Conservation (phyloP, 2,113 vertebrate genomes). For the Platichthys flesus region DNA sequence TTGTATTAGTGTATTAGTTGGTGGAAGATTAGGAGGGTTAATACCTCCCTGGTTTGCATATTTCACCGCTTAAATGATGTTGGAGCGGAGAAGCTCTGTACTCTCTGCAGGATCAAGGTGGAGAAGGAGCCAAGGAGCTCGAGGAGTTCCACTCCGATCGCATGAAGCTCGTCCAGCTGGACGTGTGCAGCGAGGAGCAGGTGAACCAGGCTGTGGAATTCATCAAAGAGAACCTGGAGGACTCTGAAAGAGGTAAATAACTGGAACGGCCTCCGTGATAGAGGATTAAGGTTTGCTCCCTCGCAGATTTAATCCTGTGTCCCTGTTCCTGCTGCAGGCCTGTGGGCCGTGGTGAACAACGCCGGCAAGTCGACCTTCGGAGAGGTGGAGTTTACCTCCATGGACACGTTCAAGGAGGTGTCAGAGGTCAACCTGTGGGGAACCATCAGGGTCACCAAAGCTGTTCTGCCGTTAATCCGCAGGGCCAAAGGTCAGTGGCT, state of each 20-base stretch:
- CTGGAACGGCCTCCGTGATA: background rate
- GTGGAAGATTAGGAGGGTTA: background rate
- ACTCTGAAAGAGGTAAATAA: constrained; percentile 80
- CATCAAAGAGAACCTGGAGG: constrained; percentile 79
- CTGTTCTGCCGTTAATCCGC: constrained; percentile 87
- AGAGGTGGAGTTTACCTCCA: constrained; percentile 89
- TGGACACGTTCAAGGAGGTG: constrained; percentile 86
- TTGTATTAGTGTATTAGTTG: background rate
- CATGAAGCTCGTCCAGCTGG: constrained; percentile 89
- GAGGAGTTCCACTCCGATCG: constrained; percentile 82
- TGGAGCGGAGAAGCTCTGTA: background rate
- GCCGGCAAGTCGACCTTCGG: constrained; percentile 86
- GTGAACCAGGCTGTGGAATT: constrained; percentile 81
- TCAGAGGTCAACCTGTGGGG: constrained; percentile 90
- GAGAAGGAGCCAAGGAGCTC: constrained; percentile 82
- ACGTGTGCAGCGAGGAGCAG: constrained; percentile 88
- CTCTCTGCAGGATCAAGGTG: constrained; percentile 79
- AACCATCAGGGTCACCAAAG: constrained; percentile 89
- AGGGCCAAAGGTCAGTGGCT: constrained; percentile 84
- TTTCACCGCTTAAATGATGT: too few species aligned
- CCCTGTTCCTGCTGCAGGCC: constrained; percentile 73
- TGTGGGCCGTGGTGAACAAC: constrained; percentile 92
- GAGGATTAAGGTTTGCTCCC: background rate
- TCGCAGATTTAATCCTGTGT: background rate
- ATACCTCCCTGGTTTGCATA: background rate